Conservation (phyloP, 2,888 invertebrate genomes). For the Actias luna region DNA sequence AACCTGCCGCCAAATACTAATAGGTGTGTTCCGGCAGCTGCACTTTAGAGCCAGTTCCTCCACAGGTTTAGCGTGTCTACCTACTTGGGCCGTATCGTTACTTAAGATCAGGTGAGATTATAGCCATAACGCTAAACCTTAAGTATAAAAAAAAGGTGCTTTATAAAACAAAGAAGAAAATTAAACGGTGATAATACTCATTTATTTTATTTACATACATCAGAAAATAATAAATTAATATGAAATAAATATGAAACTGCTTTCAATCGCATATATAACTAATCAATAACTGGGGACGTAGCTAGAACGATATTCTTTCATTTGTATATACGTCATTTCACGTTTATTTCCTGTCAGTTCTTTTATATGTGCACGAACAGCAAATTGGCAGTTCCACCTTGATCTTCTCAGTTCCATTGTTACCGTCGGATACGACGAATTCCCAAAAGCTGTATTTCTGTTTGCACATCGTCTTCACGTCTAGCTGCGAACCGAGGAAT, state of each 20-base stretch:
- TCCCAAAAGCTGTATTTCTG: conserved; percentile 64
- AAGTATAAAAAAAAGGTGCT: no score
- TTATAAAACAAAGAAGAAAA: not conserved
- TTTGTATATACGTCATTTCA: not conserved
- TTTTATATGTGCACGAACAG: conserved; percentile 64
- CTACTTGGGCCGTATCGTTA: no score
- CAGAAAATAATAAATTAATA: not conserved
- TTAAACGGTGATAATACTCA: not conserved
- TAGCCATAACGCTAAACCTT: no score
- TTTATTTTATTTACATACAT: conserved; percentile 3
- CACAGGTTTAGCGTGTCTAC: no score
- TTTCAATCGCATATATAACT: conserved; percentile 15
- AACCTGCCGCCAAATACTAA: no score
- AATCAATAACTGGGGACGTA: not conserved
- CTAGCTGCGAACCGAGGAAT: conserved; percentile 34
- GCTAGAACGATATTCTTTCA: not conserved
- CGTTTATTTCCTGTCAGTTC: conserved; percentile 15
- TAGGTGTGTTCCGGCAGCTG: no score
- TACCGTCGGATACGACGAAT: conserved; percentile 51
- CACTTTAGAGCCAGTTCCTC: no score
- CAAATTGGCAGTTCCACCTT: conserved; percentile 59
- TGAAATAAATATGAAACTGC: not conserved
- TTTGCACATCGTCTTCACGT: conserved; percentile 52
- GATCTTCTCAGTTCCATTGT: conserved; percentile 49
- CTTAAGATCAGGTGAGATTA: no score